A percentile compares a stretch with the other conserved stretches of the same genome.
Evolutionary conservation across 2,797 vertebrate genomes (phyloP).

Genomic region (Hydrolagus colliei): DNA sequence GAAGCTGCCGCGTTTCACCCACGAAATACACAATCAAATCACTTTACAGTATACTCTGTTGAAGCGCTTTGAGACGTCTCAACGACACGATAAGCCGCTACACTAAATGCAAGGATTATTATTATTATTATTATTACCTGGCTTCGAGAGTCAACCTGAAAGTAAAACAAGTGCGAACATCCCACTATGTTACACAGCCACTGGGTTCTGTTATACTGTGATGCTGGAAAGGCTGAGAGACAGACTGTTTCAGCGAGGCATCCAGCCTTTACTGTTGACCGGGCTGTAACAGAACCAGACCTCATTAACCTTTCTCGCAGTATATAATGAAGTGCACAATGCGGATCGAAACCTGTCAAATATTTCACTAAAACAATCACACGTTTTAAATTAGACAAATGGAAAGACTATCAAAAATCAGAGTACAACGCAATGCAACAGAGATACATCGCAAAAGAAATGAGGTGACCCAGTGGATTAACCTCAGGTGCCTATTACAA

Average conservation of each 20-base stretch:
- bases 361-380: not conserved
- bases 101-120: no score
- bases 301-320: slow-evolving; percentile 18
- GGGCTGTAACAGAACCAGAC: not conserved
- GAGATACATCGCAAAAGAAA: no score
- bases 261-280: not conserved
- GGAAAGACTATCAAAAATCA: not conserved
- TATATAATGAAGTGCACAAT: not conserved
- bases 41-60: no score
- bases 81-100: no score
- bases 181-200: not conserved
- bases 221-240: slow-evolving; percentile 17
- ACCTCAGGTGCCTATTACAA: not conserved
- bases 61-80: no score
- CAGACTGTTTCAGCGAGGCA: slow-evolving; percentile 18
- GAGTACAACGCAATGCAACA: not conserved
- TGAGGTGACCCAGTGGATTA: not conserved
- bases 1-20: no score
- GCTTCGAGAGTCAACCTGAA: no score
- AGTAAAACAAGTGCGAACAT: not conserved
- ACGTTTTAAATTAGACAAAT: slow-evolving; percentile 20
- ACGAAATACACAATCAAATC: no score
- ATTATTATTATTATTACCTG: no score
- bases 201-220: not conserved
- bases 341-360: slow-evolving; percentile 20